Percentiles rank a stretch among this genome's conserved stretches.
Evolutionary conservation across 2,797 vertebrate species (phyloP).

Genomic region (Brachyalestes nurse): DNA sequence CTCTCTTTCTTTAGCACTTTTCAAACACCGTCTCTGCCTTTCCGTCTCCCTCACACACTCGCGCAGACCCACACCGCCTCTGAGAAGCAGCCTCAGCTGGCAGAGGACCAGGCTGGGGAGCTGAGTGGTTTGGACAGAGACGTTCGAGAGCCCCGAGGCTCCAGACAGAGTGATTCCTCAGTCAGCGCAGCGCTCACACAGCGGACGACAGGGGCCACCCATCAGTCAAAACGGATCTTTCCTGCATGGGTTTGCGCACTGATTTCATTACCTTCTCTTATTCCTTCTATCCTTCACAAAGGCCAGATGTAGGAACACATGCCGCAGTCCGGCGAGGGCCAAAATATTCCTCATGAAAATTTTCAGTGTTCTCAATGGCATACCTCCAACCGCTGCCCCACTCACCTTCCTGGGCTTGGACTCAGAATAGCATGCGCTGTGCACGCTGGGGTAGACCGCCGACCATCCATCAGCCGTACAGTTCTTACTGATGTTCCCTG

Average conservation of each 20-base stretch:
- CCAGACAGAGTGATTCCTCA: conserved; percentile 14
- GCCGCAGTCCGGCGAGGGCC: neutral
- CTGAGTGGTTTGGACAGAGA: conserved; percentile 42
- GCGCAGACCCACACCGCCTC: conserved; percentile 22
- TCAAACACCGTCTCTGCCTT: conserved; percentile 22
- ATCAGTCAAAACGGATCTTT: conserved; percentile 28
- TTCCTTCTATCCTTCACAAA: neutral
- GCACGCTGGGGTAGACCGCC: conserved; percentile 64
- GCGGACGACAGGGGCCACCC: conserved; percentile 29
- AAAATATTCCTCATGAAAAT: neutral
- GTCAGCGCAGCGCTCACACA: conserved; percentile 14
- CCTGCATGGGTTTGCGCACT: conserved; percentile 16
- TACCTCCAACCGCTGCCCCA: neutral
- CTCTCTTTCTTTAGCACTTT: conserved; percentile 33
- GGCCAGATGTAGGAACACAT: neutral
- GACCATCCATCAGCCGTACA: conserved; percentile 76
- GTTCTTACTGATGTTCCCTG: conserved; percentile 75
- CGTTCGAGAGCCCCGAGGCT: conserved; percentile 28
- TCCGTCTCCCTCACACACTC: conserved; percentile 33
- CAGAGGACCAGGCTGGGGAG: conserved; percentile 23
- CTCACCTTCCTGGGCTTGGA: conserved; percentile 65
- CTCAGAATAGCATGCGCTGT: conserved; percentile 63
- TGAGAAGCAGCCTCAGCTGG: conserved; percentile 45
- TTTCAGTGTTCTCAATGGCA: neutral
- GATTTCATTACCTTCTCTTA: conserved; percentile 15